Conservation (phyloP, 53 echinoderm and acorn worm genomes). For the Holothuria scabra region DNA sequence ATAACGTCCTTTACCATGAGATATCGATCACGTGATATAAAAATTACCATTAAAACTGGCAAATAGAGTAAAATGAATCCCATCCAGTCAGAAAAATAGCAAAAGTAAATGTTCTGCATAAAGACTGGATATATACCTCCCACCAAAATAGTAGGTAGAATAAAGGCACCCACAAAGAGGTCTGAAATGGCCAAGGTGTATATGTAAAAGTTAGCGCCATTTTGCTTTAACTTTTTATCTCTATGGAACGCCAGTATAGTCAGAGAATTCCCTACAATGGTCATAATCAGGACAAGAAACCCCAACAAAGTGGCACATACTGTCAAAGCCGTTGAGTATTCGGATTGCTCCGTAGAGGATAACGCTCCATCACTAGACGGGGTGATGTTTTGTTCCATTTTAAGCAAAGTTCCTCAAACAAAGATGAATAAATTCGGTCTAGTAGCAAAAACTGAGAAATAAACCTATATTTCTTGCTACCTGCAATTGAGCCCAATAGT, state of each 20-base stretch:
- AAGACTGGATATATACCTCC: not conserved
- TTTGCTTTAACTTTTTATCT: not conserved
- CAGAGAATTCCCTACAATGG: not conserved
- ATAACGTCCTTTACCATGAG: conserved; percentile 20
- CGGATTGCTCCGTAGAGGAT: too few species aligned
- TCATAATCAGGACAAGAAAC: too few species aligned
- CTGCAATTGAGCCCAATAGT: too few species aligned
- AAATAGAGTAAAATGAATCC: not conserved
- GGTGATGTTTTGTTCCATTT: too few species aligned
- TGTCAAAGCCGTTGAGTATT: too few species aligned
- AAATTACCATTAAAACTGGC: not conserved
- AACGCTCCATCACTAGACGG: too few species aligned
- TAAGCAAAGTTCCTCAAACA: too few species aligned
- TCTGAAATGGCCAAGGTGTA: conserved; percentile 14
- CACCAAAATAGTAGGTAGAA: not conserved
- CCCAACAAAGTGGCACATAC: too few species aligned
- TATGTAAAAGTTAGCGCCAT: not conserved
- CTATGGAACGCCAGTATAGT: conserved; percentile 3
- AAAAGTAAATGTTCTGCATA: not conserved
- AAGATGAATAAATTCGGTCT: too few species aligned
- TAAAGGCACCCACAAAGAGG: not conserved
- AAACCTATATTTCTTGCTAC: too few species aligned
- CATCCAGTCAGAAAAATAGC: not conserved
- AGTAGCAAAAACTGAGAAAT: too few species aligned
- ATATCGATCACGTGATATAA: conserved; percentile 34